These are phyloP conservation scores for Limnephilus auricula DNA, from an alignment of 2,888 invertebrate species.

Conservation along the genomic window DNA sequence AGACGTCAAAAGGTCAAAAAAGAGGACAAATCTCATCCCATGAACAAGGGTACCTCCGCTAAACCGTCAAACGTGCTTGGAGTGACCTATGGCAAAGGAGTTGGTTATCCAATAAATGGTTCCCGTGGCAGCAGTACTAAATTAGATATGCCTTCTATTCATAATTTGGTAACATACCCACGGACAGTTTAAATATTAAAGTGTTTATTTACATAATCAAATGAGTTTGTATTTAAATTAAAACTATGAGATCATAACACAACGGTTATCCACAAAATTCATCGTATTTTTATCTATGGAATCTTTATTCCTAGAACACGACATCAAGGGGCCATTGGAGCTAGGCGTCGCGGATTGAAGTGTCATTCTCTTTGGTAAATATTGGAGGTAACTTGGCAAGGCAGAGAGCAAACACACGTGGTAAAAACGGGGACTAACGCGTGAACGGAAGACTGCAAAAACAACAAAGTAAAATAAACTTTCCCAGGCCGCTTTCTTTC, in stretches of 20 bases:
- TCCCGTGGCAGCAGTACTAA: too few relatives aligned
- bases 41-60: too few relatives aligned
- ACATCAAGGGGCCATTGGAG: neutral
- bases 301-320: neutral
- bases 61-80: too few relatives aligned
- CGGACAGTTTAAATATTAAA: too few relatives aligned
- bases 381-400: neutral
- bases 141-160: too few relatives aligned
- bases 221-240: neutral
- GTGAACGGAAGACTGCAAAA: neutral
- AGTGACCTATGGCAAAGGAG: too few relatives aligned
- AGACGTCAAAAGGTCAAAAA: too few relatives aligned
- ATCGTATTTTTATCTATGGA: neutral
- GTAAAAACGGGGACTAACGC: neutral
- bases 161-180: too few relatives aligned
- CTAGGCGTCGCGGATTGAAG: neutral
- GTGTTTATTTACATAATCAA: neutral
- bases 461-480: neutral
- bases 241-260: neutral
- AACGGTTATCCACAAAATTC: neutral
- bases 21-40: too few relatives aligned
- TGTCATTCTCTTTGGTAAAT: slow-evolving; percentile 5
- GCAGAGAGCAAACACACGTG: neutral
- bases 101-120: too few relatives aligned
- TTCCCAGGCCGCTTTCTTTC: neutral